Conservation (phyloP, 2,113 vertebrate genomes). For the Anoplopoma fimbria region DNA sequence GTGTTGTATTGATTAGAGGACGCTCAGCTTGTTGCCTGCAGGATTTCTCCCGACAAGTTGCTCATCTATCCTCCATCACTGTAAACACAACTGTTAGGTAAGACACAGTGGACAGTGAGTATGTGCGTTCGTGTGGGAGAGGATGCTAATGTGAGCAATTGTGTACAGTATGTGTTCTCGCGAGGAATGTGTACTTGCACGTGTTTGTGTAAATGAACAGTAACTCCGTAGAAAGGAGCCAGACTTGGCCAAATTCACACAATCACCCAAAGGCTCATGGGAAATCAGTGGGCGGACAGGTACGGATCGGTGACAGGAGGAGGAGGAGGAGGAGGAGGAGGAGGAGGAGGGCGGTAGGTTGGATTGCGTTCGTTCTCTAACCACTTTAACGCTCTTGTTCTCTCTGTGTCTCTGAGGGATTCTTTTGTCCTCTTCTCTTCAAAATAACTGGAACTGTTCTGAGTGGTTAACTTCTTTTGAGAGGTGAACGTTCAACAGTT, state of each 20-base stretch:
- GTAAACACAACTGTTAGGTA: slow-evolving; percentile 46
- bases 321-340: slow-evolving; percentile 18
- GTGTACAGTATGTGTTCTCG: slow-evolving; percentile 10
- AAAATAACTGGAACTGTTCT: background rate
- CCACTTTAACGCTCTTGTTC: slow-evolving; percentile 38
- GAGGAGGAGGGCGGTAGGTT: slow-evolving; percentile 27
- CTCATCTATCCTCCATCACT: slow-evolving; percentile 42
- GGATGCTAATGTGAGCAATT: slow-evolving; percentile 39
- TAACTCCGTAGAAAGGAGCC: slow-evolving; percentile 24
- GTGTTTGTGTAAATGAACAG: slow-evolving; percentile 42
- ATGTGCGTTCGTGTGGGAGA: slow-evolving; percentile 18
- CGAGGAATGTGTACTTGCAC: background rate
- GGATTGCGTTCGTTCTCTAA: slow-evolving; percentile 48
- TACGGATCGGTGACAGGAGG: slow-evolving; percentile 69
- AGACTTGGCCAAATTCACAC: slow-evolving; percentile 62
- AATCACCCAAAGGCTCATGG: slow-evolving; percentile 69
- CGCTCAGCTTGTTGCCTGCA: background rate
- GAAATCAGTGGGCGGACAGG: slow-evolving; percentile 76
- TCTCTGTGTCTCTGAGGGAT: slow-evolving; percentile 10
- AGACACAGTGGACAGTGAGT: slow-evolving; percentile 35
- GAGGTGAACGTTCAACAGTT: slow-evolving; percentile 4
- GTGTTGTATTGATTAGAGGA: slow-evolving; percentile 21
- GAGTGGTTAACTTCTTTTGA: slow-evolving; percentile 1
- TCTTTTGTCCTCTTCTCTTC: slow-evolving; percentile 20
- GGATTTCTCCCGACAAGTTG: slow-evolving; percentile 28